Evolutionary conservation across 2,797 vertebrate species (phyloP), one percentile per base, ranked within the genome.

Genomic region (Staurois parvus): DNA sequence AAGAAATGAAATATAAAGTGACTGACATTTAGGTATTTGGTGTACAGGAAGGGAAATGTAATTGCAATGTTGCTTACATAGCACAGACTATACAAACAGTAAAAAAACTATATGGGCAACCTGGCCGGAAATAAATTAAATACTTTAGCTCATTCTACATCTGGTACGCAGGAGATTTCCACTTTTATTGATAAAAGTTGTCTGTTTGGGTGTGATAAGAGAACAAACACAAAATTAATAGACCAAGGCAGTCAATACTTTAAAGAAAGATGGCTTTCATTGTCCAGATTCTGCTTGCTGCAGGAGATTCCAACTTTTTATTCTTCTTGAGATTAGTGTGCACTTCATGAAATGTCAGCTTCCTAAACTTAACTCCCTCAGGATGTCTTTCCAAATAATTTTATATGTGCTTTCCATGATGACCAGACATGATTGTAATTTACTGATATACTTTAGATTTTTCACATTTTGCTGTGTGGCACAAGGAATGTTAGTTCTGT

Each of bases 141-240:
- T 70, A 70, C 67, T 69, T 70, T n/a, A 56, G 78, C 78, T 70
- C 28, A 70, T 80, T 80, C 24, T 30, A 80, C 78, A 80, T 80
- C 78, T 80, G 78, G 67, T 56, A 70, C 24, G 37, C 29, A 56
- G 11, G 66, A 80, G 67, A 80, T 80, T 80, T 80, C 78, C 78
- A 80, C 78, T 80, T 70, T 80, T 80, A 80, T 80, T 80, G 78
- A 80, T 67, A 80, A 80, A 80, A 80, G 78, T 70, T 70, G 78
- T 70, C 78, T 80, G 78, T 42, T 56, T 70, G 78, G 78, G 69
- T 80, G 78, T 72, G 78, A 80, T 80, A 80, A 80, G 67, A 79
- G 78, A 70, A 80, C 78, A 80, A 70, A 70, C 78, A 80, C 42
- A 80, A 80, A 80, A 80, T 80, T 70, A 80, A 56, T 80, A 72